Conservation (phyloP, 2,888 invertebrate species). For the Gandaritis pyraliata region DNA sequence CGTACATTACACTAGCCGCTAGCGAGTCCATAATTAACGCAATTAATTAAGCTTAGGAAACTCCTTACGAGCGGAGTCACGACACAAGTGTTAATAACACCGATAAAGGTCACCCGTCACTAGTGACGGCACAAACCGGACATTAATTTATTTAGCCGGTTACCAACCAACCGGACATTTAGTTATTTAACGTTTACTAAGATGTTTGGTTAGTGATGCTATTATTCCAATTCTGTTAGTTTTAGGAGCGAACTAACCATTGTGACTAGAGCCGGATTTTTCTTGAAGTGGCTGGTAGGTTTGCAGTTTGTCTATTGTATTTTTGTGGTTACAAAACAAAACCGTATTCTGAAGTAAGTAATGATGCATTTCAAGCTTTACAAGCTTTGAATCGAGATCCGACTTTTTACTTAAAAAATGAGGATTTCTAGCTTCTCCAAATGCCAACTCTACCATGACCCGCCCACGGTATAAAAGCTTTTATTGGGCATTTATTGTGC, state of each 20-base stretch:
- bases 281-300: no score
- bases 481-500: constrained; percentile 37
- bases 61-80: constrained; percentile 62
- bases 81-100: constrained; percentile 60
- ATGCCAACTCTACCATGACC: constrained; percentile 22
- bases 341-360: no score
- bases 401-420: not conserved
- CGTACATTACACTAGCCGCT: constrained; percentile 33
- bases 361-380: no score
- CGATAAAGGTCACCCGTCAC: constrained; percentile 56
- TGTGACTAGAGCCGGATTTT: no score
- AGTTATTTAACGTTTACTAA: not conserved
- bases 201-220: no score
- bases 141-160: not conserved
- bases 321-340: no score
- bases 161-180: not conserved
- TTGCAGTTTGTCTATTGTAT: no score
- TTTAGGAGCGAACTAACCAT: no score
- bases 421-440: not conserved
- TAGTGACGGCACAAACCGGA: constrained; percentile 17
- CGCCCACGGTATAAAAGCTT: constrained; percentile 35
- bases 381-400: not conserved
- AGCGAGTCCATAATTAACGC: constrained; percentile 61
- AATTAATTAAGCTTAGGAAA: constrained; percentile 69
- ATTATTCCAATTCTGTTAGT: no score